Evolutionary conservation across 2,113 vertebrate species (phyloP).

Genomic region (Plestiodon gilberti): DNA sequence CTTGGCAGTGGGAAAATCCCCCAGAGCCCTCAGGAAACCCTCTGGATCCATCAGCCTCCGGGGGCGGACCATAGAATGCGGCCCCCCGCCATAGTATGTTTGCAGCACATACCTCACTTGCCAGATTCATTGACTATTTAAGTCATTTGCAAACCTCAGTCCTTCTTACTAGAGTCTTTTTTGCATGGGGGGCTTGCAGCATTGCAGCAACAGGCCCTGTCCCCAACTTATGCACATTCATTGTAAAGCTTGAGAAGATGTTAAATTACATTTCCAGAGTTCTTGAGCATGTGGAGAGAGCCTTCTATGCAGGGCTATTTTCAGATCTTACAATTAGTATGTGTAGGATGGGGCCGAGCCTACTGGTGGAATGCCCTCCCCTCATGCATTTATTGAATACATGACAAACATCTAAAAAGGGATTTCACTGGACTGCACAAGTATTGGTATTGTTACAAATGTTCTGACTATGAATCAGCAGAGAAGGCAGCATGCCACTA

Average conservation of each 20-base stretch:
- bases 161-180: neutral
- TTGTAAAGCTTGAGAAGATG: neutral
- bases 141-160: neutral
- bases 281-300: neutral
- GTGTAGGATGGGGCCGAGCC: neutral
- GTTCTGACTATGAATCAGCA: neutral
- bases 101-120: too few species aligned
- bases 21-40: too few species aligned
- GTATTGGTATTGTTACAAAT: neutral
- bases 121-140: too few species aligned
- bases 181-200: too few species aligned
- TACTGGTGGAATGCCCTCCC: neutral
- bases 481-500: constrained; percentile 12
- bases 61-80: too few species aligned
- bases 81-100: too few species aligned
- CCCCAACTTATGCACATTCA: neutral
- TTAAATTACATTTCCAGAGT: neutral
- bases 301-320: neutral
- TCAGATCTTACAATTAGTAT: neutral
- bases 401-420: neutral
- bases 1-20: too few species aligned
- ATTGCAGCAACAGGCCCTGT: too few species aligned
- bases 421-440: neutral
- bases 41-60: too few species aligned
- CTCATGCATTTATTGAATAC: neutral